These are phyloP conservation scores for Caenorhabditis becei DNA, from an alignment of 2,888 invertebrate species.

Conservation along the genomic window DNA sequence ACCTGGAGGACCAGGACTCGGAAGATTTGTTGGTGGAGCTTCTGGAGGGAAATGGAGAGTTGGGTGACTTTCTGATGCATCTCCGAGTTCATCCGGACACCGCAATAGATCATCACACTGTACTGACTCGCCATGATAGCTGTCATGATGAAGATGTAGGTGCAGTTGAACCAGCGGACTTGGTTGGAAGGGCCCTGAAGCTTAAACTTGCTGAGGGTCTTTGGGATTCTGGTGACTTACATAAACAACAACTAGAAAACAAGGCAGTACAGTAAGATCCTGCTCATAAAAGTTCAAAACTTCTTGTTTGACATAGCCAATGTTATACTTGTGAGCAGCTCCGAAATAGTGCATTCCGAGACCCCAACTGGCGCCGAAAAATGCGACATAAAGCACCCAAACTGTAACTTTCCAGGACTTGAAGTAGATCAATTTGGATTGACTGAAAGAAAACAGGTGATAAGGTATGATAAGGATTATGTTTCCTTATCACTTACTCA, in stretches of 20 bases:
- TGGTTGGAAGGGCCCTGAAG: background rate
- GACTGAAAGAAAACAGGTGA: background rate
- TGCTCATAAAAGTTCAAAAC: background rate
- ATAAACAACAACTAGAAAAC: background rate
- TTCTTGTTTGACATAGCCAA: background rate
- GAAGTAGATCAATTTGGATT: slow-evolving; percentile 1
- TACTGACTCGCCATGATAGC: slow-evolving; percentile 9
- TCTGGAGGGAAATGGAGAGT: background rate
- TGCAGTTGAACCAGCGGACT: background rate
- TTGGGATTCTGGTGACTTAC: background rate
- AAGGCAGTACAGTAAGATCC: background rate
- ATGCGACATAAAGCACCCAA: slow-evolving; percentile 5
- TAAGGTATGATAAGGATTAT: background rate
- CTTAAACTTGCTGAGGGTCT: no score
- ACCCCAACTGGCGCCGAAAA: background rate
- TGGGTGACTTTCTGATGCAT: slow-evolving; percentile 16
- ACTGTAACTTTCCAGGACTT: background rate
- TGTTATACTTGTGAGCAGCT: background rate
- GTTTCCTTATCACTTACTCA: background rate
- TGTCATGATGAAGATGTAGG: background rate
- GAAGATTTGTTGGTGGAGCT: slow-evolving; percentile 24
- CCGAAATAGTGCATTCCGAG: background rate
- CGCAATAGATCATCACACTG: slow-evolving; percentile 23
- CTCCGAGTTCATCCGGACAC: slow-evolving; percentile 4
- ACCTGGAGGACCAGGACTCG: slow-evolving; percentile 13